These are phyloP conservation scores for Nomada goodeniana DNA, from an alignment of 2,888 invertebrate genomes.

Conservation along the genomic window DNA sequence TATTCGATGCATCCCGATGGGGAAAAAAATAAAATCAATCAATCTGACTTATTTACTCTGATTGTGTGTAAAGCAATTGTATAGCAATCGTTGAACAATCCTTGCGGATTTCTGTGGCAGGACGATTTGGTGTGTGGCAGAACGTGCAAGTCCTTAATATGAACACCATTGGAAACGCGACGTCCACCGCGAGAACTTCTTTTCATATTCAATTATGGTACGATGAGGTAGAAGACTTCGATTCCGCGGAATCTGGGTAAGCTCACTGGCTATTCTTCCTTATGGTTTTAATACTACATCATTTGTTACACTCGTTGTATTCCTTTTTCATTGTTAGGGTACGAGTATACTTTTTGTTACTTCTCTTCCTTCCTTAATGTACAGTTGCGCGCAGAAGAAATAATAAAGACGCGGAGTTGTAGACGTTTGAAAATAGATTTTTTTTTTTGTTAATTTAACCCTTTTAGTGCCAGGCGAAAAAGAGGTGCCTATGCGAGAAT, in stretches of 20 bases:
- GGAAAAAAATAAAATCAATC: constrained; percentile 11
- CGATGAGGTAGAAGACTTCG: constrained; percentile 81
- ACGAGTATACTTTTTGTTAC: not conserved
- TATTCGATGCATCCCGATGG: too few relatives aligned
- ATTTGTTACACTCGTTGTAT: not conserved
- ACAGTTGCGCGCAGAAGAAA: too few relatives aligned
- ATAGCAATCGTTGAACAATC: constrained; percentile 11
- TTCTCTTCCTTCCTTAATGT: too few relatives aligned
- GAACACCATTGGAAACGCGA: constrained; percentile 75
- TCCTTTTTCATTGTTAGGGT: not conserved
- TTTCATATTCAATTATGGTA: constrained; percentile 82
- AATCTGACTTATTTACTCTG: constrained; percentile 34
- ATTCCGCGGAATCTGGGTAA: constrained; percentile 75
- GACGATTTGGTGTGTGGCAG: constrained; percentile 84
- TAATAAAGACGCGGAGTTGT: too few relatives aligned
- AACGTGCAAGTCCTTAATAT: constrained; percentile 82
- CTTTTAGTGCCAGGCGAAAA: too few relatives aligned
- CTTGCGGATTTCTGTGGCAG: constrained; percentile 63
- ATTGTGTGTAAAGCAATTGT: constrained; percentile 10
- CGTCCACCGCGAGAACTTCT: constrained; percentile 68
- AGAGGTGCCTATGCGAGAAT: too few relatives aligned
- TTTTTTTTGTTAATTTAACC: too few relatives aligned
- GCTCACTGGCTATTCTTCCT: constrained; percentile 7
- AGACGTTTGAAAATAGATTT: not conserved
- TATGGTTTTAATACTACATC: constrained; percentile 1